Evolutionary conservation across 2,888 invertebrate genomes (phyloP), one percentile per base, ranked within the genome.

Genomic region (Drosophila putrida): DNA sequence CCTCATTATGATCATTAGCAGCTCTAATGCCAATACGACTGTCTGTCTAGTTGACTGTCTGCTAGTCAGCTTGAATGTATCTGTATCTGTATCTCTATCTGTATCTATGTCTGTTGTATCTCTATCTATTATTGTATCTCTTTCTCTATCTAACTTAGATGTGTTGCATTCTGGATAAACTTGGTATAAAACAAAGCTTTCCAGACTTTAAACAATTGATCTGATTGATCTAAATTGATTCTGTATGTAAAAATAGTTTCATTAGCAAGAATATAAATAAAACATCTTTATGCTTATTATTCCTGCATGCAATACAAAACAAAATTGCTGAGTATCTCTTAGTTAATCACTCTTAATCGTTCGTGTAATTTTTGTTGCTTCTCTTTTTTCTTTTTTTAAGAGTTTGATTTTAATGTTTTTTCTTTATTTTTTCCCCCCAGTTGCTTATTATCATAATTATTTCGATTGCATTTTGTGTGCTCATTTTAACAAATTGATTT

Each of bases 1-100:
- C 53, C 68, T 69, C 69, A 78, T 76, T 76, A 76, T 65, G 69
- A 59, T 74, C 76, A 69, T 76, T 76, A 69, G 74, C 54, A 73
- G 64, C 69, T 63, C 51, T 50, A 77, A 78, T 68, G 59, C 47
- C 57, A 75, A 13, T 43, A 33, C 35, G 68, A 33, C 68, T 13
- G n/a, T 43, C 53, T 15, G 28, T 60, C 38, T 38, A n/a, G 10
- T n/a, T 36, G 11, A 41, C 36, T 35, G 6, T 25, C 44, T 15
- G 33, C 3, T 44, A 36, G 5, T 33, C 15, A 6, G 15, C 20
- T 35, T 35, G 6, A 20, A 60, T 39, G 8, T 31, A 28, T 41
- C 38, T 36, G 15, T 50, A 11, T n/a, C 20, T 71, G 38, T 39
- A 49, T 64, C 38, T 64, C 20, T 39, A 55, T 28, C 38, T 49